These are phyloP conservation scores for Halocynthia roretzi DNA, from an alignment of 23 tunicate species.

Conservation along the genomic window DNA sequence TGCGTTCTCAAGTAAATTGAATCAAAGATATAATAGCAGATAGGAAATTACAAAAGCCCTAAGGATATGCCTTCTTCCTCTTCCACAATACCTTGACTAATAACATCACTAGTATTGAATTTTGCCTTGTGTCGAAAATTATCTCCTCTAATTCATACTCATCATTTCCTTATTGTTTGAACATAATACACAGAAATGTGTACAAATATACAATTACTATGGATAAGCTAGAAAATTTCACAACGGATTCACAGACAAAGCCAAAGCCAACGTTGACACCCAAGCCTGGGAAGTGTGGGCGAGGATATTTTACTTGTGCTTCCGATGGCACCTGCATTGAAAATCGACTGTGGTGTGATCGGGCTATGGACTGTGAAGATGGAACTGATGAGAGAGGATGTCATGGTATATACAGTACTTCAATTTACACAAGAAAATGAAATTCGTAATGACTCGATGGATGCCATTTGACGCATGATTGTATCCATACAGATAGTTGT, in stretches of 20 bases:
- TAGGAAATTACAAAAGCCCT: no score
- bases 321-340: conserved; percentile 30
- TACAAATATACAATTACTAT: no score
- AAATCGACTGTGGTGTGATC: conserved; percentile 38
- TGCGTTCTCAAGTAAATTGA: no score
- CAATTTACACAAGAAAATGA: no score
- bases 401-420: conserved; percentile 23
- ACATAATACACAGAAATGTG: background rate
- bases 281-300: conserved; percentile 30
- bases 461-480: no score
- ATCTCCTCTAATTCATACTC: background rate
- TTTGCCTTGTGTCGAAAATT: background rate
- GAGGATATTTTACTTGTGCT: conserved; percentile 42
- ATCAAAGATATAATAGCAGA: no score
- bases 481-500: conserved; percentile 21
- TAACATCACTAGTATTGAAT: background rate
- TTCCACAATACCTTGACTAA: no score
- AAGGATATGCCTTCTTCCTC: no score
- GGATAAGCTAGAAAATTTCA: no score
- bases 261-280: conserved; percentile 38
- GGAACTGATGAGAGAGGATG: conserved; percentile 49
- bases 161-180: background rate
- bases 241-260: background rate
- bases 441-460: no score
- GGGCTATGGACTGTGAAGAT: conserved; percentile 35